Conservation (phyloP, 2,113 vertebrate genomes). For the Aspiorhynchus laticeps region DNA sequence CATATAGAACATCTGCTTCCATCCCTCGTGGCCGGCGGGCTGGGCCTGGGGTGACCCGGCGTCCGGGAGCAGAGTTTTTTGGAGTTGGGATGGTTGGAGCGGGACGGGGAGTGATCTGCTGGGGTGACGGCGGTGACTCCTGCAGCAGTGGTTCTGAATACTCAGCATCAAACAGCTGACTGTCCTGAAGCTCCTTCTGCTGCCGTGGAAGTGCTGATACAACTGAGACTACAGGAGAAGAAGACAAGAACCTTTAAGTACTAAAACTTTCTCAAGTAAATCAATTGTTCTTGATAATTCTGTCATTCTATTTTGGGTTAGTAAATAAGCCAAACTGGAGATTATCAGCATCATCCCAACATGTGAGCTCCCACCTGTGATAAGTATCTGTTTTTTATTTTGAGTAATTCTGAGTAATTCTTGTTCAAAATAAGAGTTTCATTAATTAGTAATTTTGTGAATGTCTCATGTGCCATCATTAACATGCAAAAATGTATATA, state of each 20-base stretch:
- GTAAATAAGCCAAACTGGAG: background rate
- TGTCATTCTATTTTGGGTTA: background rate
- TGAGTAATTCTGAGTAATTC: too few relatives aligned
- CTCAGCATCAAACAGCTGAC: constrained; percentile 83
- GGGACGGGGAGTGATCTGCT: constrained; percentile 42
- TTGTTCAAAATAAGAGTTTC: background rate
- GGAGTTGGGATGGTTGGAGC: constrained; percentile 28
- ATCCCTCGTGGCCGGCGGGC: constrained; percentile 60
- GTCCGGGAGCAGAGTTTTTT: constrained; percentile 53
- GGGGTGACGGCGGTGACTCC: constrained; percentile 40
- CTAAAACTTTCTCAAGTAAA: background rate
- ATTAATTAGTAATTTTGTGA: background rate
- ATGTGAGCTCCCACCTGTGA: too few relatives aligned
- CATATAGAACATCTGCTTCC: constrained; percentile 66
- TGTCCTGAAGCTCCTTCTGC: constrained; percentile 64
- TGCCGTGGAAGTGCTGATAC: constrained; percentile 59
- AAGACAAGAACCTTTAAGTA: background rate
- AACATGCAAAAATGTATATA: background rate
- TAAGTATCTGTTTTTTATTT: too few relatives aligned
- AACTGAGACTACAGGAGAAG: constrained; percentile 56
- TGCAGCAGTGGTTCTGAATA: constrained; percentile 68
- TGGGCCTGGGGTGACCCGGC: constrained; percentile 46
- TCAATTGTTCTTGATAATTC: background rate
- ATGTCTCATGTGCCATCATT: background rate
- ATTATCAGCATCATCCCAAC: background rate